phyloP scores from a whole-genome alignment of 2,797 vertebrate species.

The Naso thynnoides region DNA sequence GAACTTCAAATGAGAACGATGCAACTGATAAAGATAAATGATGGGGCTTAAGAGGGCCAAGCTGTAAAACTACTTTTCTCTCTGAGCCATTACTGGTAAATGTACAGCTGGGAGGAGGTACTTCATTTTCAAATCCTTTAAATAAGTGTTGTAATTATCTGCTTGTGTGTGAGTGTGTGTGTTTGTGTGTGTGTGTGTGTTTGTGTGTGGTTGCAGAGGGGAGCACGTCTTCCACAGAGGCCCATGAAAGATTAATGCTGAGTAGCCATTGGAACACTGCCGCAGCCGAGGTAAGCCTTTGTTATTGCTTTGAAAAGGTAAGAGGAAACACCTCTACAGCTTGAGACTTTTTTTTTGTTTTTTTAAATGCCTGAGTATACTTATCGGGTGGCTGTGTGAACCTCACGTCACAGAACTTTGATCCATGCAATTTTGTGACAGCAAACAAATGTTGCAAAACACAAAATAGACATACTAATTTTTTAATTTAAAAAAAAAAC shows the following conservation, averaged over 20 bases:
- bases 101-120: constrained; percentile 42
- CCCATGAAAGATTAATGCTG: constrained; percentile 76
- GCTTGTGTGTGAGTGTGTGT: constrained; percentile 36
- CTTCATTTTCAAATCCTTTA: constrained; percentile 64
- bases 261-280: constrained; percentile 51
- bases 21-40: constrained; percentile 57
- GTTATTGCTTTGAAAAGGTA: constrained; percentile 34
- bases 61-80: constrained; percentile 49
- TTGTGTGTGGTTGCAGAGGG: constrained; percentile 38
- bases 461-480: not conserved
- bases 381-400: no score
- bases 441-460: not conserved
- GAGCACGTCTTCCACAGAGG: constrained; percentile 48
- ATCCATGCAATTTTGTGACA: not conserved
- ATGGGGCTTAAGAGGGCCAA: constrained; percentile 2
- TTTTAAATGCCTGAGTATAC: no score
- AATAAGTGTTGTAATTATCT: constrained; percentile 69
- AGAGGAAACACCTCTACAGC: constrained; percentile 27
- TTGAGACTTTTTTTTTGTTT: no score
- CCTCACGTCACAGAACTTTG: no score
- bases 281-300: constrained; percentile 45
- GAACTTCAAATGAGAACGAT: constrained; percentile 27
- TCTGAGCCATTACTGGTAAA: constrained; percentile 45
- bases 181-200: constrained; percentile 46
- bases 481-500: not conserved